A percentile compares a stretch with the other conserved stretches of the same genome.
Conservation (phyloP, 2,888 invertebrate genomes). For the Drosophila barbarae region DNA sequence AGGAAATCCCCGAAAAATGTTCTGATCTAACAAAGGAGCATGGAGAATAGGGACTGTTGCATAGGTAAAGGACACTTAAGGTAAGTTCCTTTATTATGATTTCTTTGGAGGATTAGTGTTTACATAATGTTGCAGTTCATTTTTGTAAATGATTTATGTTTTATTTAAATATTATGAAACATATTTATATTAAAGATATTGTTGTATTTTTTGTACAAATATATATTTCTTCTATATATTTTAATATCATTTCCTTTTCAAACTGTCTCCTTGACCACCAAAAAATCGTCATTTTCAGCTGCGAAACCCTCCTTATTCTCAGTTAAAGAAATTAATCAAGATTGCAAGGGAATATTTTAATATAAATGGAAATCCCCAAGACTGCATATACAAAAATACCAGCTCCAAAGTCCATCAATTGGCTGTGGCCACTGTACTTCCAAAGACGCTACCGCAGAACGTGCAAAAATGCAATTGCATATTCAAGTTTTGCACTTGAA, state of each 20-base stretch:
- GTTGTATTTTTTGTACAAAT: too few relatives aligned
- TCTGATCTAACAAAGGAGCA: constrained; percentile 18
- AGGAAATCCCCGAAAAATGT: constrained; percentile 34
- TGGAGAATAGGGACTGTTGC: not conserved
- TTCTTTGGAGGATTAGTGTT: too few relatives aligned
- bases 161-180: too few relatives aligned
- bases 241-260: not conserved
- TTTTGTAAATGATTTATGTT: too few relatives aligned
- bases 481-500: constrained; percentile 75
- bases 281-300: not conserved
- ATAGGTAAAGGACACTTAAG: not conserved
- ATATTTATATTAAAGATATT: too few relatives aligned
- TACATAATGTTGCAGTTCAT: too few relatives aligned
- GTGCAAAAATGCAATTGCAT: constrained; percentile 69
- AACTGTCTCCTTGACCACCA: not conserved
- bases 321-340: constrained; percentile 4
- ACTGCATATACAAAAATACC: not conserved
- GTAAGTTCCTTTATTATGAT: too few relatives aligned
- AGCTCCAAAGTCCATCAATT: constrained; percentile 15
- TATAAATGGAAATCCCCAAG: constrained; percentile 55
- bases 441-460: constrained; percentile 36
- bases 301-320: not conserved
- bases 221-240: too few relatives aligned
- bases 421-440: constrained; percentile 34
- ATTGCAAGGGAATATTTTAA: constrained; percentile 38